Evolutionary conservation across 2,797 vertebrate genomes (phyloP).

Genomic region (Myotis findleyi): DNA sequence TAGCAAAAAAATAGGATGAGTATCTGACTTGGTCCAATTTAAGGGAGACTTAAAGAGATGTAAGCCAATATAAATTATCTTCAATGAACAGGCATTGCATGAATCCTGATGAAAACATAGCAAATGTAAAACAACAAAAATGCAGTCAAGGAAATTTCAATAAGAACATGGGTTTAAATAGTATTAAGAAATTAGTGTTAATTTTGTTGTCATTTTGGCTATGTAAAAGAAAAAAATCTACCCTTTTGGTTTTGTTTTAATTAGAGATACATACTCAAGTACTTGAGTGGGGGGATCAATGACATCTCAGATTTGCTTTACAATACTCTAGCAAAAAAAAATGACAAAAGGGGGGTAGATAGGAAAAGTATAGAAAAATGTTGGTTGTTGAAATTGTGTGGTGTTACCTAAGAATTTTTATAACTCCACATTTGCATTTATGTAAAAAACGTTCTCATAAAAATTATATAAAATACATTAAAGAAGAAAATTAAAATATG

Average conservation of each 20-base stretch:
- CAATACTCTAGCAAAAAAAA: too few relatives aligned
- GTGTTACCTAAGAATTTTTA: background rate
- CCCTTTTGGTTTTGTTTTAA: too few relatives aligned
- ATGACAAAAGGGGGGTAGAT: too few relatives aligned
- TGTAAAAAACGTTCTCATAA: background rate
- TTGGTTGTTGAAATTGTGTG: background rate
- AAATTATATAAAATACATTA: background rate
- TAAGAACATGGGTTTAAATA: background rate
- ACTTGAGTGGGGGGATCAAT: too few relatives aligned
- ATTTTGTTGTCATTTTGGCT: background rate
- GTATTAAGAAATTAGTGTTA: background rate
- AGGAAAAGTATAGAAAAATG: background rate
- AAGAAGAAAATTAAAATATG: background rate
- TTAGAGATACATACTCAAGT: too few relatives aligned
- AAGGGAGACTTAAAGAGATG: background rate
- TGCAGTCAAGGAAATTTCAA: background rate
- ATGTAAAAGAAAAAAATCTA: too few relatives aligned
- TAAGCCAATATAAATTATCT: background rate
- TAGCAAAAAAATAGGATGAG: background rate
- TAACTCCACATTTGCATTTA: background rate
- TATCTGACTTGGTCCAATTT: background rate
- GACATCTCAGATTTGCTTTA: too few relatives aligned
- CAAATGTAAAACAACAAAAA: background rate
- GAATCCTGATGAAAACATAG: background rate
- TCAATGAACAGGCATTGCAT: background rate